These are phyloP conservation scores for Sebastes kiyomatsui DNA, from an alignment of 2,797 vertebrate species.

Conservation along the genomic window DNA sequence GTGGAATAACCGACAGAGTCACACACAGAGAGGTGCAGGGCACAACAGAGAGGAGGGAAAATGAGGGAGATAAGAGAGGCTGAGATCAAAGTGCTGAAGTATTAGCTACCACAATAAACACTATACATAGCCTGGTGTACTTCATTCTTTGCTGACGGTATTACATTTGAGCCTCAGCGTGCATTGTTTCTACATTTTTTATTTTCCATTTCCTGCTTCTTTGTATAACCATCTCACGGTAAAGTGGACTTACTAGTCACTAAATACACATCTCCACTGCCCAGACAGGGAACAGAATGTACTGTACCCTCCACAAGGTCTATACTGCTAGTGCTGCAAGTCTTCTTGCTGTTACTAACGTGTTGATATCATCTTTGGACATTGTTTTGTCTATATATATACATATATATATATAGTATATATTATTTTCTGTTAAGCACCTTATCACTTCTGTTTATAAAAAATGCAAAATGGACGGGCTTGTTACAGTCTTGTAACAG, in stretches of 20 bases:
- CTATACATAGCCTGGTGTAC: slow-evolving; percentile 12
- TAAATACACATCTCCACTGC: background rate
- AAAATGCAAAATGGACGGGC: background rate
- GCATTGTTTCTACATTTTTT: background rate
- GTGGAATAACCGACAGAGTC: slow-evolving; percentile 53
- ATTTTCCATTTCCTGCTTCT: background rate
- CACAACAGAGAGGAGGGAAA: slow-evolving; percentile 42
- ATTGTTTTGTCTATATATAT: background rate
- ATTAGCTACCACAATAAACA: slow-evolving; percentile 16
- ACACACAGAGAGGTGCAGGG: slow-evolving; percentile 41
- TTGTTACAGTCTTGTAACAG: too few relatives aligned
- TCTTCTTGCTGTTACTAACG: background rate
- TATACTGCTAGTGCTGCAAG: background rate
- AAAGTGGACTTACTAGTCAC: background rate
- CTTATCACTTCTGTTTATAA: background rate
- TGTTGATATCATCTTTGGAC: background rate
- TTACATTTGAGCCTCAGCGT: background rate
- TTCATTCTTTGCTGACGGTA: background rate
- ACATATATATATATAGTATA: too few relatives aligned
- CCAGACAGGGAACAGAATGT: background rate
- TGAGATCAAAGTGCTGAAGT: slow-evolving; percentile 30
- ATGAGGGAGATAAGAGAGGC: slow-evolving; percentile 47
- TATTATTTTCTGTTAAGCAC: background rate
- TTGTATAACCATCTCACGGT: background rate
- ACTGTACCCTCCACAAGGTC: background rate